Evolutionary conservation across 2,888 invertebrate species (phyloP).

Genomic region (Trimorus sp.): DNA sequence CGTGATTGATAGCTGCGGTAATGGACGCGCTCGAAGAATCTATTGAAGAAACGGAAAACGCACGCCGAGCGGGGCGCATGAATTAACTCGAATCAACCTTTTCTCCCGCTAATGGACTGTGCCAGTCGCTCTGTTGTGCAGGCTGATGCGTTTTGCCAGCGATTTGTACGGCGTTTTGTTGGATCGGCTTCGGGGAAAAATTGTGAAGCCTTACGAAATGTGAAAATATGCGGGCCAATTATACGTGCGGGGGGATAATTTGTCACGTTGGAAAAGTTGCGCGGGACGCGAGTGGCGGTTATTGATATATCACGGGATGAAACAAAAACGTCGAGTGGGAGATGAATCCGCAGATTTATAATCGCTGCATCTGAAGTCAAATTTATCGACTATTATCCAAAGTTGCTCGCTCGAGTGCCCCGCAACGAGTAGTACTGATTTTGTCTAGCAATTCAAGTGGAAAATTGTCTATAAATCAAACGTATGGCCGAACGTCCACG

Average conservation of each 20-base stretch:
- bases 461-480: slow-evolving; percentile 69
- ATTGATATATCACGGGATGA: slow-evolving; percentile 41
- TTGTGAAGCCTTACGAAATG: no score
- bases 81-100: slow-evolving; percentile 50
- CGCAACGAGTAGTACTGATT: slow-evolving; percentile 61
- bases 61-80: slow-evolving; percentile 29
- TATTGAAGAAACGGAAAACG: slow-evolving; percentile 42
- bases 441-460: slow-evolving; percentile 65
- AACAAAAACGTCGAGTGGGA: slow-evolving; percentile 43
- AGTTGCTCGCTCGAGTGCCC: slow-evolving; percentile 57
- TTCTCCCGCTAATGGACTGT: slow-evolving; percentile 8
- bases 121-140: background rate
- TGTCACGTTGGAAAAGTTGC: background rate
- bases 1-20: slow-evolving; percentile 64
- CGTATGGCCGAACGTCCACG: slow-evolving; percentile 64
- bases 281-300: slow-evolving; percentile 11
- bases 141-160: background rate
- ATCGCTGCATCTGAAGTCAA: slow-evolving; percentile 60
- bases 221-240: no score
- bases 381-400: slow-evolving; percentile 65
- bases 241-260: background rate
- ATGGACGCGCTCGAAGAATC: slow-evolving; percentile 56
- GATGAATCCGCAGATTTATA: slow-evolving; percentile 58
- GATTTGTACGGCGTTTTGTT: background rate
- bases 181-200: no score